Conservation (phyloP, 1,140 invertebrate genomes). For the Pentalonia nigronervosa region DNA sequence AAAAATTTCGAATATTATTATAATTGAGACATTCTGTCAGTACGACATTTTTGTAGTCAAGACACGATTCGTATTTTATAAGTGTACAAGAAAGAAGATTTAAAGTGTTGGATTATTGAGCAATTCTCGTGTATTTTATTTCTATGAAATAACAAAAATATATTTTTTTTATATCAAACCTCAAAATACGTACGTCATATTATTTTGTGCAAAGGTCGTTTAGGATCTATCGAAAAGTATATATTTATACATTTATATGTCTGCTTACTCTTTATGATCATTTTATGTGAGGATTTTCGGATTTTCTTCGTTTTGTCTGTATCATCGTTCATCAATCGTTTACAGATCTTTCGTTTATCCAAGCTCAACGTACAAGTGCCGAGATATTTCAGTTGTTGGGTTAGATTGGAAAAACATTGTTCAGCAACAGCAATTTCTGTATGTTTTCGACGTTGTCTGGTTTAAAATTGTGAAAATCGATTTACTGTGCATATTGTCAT, state of each 20-base stretch:
- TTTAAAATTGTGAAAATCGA: background rate
- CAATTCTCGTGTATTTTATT: background rate
- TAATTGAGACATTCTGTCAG: background rate
- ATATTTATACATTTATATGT: background rate
- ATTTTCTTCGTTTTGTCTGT: background rate
- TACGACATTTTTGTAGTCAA: background rate
- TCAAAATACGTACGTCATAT: background rate
- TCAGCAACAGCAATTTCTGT: background rate
- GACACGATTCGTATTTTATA: background rate
- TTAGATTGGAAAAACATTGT: conserved; percentile 3
- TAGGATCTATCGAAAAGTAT: background rate
- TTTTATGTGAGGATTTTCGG: conserved; percentile 1
- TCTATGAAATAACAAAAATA: background rate
- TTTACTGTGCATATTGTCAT: conserved; percentile 8
- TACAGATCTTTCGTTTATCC: conserved; percentile 10
- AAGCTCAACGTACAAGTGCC: background rate
- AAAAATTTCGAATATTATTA: background rate
- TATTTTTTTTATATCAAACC: background rate
- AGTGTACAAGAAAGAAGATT: background rate
- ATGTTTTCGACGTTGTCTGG: background rate
- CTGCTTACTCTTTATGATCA: background rate
- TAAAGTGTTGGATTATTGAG: background rate
- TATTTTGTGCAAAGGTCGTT: background rate
- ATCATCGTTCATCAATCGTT: conserved; percentile 35
- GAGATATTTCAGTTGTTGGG: conserved; percentile 33